Evolutionary conservation across 2,888 invertebrate species (phyloP).

Genomic region (Noctua fimbriata): DNA sequence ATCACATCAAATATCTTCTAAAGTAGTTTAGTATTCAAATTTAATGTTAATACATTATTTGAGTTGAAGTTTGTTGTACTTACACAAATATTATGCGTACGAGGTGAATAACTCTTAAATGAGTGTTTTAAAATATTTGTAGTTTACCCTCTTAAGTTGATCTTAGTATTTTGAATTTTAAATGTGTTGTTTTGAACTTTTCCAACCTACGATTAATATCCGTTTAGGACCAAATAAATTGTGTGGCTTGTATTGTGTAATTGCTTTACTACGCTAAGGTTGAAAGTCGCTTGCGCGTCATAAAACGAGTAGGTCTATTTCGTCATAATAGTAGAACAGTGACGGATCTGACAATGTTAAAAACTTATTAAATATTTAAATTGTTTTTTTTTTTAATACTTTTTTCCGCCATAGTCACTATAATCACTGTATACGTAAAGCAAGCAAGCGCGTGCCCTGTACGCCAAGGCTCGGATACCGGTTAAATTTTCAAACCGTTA

Average conservation of each 20-base stretch:
- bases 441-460: too few species aligned
- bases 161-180: neutral
- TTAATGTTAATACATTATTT: neutral
- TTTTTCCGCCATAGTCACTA: too few species aligned
- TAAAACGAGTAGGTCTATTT: neutral
- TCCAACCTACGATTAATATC: neutral
- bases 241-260: neutral
- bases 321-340: too few species aligned
- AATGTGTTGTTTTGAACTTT: neutral
- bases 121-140: neutral
- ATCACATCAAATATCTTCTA: neutral
- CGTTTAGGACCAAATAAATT: neutral
- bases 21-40: neutral
- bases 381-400: too few species aligned
- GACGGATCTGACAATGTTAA: too few species aligned
- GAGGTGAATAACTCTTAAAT: slow-evolving; percentile 4
- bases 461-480: too few species aligned
- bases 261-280: too few species aligned
- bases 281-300: neutral
- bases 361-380: too few species aligned
- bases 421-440: too few species aligned
- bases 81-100: neutral
- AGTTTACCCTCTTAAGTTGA: neutral
- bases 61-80: neutral
- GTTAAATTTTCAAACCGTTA: too few species aligned